Evolutionary conservation across 2,113 vertebrate genomes (phyloP).

Genomic region (Butorides virescens): DNA sequence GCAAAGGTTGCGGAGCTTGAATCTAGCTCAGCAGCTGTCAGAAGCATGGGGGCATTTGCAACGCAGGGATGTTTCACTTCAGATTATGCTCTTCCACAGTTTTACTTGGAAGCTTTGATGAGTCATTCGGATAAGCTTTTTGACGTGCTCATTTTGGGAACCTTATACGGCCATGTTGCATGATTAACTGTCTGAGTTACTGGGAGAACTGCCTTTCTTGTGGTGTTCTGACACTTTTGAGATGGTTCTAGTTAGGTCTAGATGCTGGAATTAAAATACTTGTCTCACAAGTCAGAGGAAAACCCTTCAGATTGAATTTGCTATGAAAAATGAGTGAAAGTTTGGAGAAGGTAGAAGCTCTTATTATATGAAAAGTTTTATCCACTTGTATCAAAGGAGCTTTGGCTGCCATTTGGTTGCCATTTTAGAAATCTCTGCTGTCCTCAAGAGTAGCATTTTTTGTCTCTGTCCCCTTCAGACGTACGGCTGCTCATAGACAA

Average conservation of each 20-base stretch:
- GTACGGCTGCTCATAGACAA: not conserved
- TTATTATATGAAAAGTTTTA: not conserved
- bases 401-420: not conserved
- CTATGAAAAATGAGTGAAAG: not conserved
- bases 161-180: not conserved
- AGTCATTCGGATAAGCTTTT: not conserved
- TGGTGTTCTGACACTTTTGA: not conserved
- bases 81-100: not conserved
- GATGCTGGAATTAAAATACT: not conserved
- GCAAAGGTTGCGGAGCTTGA: not conserved
- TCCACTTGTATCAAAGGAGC: not conserved
- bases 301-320: not conserved
- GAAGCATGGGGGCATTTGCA: not conserved
- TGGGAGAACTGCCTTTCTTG: not conserved
- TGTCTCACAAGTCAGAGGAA: not conserved
- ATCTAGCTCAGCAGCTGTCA: not conserved
- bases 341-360: not conserved
- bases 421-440: not conserved
- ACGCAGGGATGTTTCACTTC: not conserved
- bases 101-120: not conserved
- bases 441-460: not conserved
- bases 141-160: not conserved
- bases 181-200: not conserved
- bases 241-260: not conserved
- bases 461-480: not conserved